Conservation (phyloP, 2,888 invertebrate species). For the Tetranychus truncatus region DNA sequence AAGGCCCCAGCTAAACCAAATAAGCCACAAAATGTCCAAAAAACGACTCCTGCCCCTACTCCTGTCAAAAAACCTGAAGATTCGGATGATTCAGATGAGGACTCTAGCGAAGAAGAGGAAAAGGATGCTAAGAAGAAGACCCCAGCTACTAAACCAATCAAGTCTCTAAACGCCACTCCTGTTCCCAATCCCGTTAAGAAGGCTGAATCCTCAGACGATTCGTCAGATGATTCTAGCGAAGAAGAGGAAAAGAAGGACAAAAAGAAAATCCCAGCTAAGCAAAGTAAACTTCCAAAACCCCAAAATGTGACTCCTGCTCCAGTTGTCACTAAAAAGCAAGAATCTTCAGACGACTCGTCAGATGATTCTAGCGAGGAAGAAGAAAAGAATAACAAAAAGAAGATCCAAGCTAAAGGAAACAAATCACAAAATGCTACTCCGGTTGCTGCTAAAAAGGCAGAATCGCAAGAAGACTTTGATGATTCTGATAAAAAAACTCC, state of each 20-base stretch:
- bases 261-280: background rate
- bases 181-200: background rate
- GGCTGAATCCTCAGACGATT: background rate
- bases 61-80: background rate
- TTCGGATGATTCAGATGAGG: conserved; percentile 7
- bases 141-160: background rate
- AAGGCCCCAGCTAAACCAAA: background rate
- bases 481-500: background rate
- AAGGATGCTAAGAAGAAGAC: background rate
- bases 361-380: background rate
- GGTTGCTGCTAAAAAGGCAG: background rate
- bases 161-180: background rate
- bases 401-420: background rate
- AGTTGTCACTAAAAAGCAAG: background rate
- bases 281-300: background rate
- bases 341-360: background rate
- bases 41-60: background rate
- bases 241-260: background rate
- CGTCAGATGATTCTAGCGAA: background rate
- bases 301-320: background rate
- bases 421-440: background rate
- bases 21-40: background rate
- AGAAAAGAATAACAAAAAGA: background rate
- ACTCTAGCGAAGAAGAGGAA: background rate
- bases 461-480: background rate